These are phyloP conservation scores for Lagopus muta DNA, from an alignment of 2,113 vertebrate genomes.

Conservation along the genomic window DNA sequence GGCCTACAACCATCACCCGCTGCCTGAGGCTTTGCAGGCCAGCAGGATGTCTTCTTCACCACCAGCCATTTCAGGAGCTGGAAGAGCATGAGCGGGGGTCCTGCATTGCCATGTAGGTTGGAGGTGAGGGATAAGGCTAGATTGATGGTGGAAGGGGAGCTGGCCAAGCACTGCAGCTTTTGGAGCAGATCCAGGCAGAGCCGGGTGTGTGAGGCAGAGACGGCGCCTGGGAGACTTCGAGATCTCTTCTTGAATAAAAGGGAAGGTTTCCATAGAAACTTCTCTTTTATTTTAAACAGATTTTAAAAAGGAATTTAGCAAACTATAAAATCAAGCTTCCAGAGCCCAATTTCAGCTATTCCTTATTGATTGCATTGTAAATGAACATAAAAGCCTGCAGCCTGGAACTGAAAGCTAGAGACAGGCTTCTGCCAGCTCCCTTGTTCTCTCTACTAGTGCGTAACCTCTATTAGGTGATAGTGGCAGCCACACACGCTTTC, in stretches of 20 bases:
- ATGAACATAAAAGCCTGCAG: constrained; percentile 64
- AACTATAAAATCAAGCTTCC: constrained; percentile 61
- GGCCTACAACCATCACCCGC: accelerated
- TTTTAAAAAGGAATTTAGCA: constrained; percentile 55
- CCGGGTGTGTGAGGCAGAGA: not conserved
- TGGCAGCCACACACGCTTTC: constrained; percentile 24
- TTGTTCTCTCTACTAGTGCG: constrained; percentile 35
- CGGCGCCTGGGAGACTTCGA: not conserved
- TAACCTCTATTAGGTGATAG: constrained; percentile 58
- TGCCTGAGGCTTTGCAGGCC: not conserved
- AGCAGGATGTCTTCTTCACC: not conserved
- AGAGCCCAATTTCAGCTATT: constrained; percentile 50
- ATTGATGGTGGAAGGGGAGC: accelerated
- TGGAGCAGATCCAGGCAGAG: not conserved
- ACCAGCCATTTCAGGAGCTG: not conserved
- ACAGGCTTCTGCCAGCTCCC: constrained; percentile 48
- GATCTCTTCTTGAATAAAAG: constrained; percentile 31
- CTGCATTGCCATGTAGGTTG: not conserved
- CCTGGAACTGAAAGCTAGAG: constrained; percentile 49
- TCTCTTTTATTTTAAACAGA: constrained; percentile 63
- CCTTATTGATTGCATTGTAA: constrained; percentile 54
- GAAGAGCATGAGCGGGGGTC: not conserved
- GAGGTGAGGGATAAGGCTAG: not conserved
- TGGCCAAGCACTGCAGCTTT: accelerated
- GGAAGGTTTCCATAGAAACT: constrained; percentile 69